These are phyloP conservation scores for Epistrophe grossulariae DNA, from an alignment of 2,888 invertebrate species.

Conservation along the genomic window DNA sequence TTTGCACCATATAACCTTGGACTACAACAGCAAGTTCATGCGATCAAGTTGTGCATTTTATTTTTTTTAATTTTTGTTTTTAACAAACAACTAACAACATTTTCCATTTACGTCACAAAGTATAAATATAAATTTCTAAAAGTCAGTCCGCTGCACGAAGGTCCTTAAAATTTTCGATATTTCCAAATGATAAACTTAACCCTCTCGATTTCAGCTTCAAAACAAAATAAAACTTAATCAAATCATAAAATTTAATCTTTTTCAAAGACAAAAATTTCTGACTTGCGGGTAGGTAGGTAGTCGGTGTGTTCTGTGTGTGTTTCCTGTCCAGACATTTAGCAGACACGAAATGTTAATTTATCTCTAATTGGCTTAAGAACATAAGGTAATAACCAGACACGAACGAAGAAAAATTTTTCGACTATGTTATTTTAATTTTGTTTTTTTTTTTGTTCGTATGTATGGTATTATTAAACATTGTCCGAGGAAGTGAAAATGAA, in stretches of 20 bases:
- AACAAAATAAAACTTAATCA: slow-evolving; percentile 50
- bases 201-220: slow-evolving; percentile 4
- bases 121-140: not conserved
- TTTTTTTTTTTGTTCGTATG: not conserved
- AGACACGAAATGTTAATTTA: slow-evolving; percentile 71
- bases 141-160: not conserved
- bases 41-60: too few relatives aligned
- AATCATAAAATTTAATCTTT: slow-evolving; percentile 53
- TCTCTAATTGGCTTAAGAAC: slow-evolving; percentile 66
- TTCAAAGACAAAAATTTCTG: slow-evolving; percentile 22
- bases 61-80: too few relatives aligned
- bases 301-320: slow-evolving; percentile 7
- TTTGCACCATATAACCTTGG: too few relatives aligned
- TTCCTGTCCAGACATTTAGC: slow-evolving; percentile 65
- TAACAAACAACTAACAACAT: not conserved
- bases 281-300: not conserved
- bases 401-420: slow-evolving; percentile 58
- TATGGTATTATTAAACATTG: slow-evolving; percentile 8
- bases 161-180: not conserved
- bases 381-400: slow-evolving; percentile 66
- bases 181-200: not conserved
- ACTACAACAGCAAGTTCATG: too few relatives aligned
- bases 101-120: not conserved
- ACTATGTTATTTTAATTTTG: too few relatives aligned
- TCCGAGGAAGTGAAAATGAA: slow-evolving; percentile 38